phyloP scores from a whole-genome alignment of 2,888 invertebrate species.

The Dioctria rufipes region DNA sequence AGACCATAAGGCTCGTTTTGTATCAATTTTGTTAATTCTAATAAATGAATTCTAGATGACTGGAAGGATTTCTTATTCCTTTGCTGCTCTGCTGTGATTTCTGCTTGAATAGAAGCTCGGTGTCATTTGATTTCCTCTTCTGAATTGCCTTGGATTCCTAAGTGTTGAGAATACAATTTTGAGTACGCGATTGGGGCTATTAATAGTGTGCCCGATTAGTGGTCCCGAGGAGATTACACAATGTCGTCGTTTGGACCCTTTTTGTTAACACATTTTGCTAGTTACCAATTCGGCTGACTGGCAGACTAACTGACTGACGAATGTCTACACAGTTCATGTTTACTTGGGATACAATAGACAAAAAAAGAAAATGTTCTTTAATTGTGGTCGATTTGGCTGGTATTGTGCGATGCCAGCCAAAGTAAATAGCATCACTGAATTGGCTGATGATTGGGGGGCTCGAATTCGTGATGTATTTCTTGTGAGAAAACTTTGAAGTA shows the following conservation, averaged over 20 bases:
- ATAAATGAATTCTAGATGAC: conserved; percentile 57
- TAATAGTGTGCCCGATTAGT: conserved; percentile 54
- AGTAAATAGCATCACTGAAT: conserved; percentile 48
- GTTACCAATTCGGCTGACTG: neutral
- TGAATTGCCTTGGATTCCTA: conserved; percentile 9
- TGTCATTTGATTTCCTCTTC: conserved; percentile 25
- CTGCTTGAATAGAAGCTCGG: conserved; percentile 4
- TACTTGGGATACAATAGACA: neutral
- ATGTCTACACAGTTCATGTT: neutral
- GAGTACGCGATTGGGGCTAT: neutral
- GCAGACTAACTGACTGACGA: neutral
- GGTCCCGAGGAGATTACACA: conserved; percentile 56
- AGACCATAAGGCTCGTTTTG: conserved; percentile 44
- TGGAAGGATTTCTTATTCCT: conserved; percentile 41
- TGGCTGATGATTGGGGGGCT: conserved; percentile 53
- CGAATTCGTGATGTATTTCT: conserved; percentile 50
- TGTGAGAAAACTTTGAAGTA: conserved; percentile 16
- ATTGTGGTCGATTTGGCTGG: conserved; percentile 4
- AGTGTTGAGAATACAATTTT: neutral
- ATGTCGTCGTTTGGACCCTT: conserved; percentile 52
- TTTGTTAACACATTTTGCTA: neutral
- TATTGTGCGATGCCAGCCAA: neutral
- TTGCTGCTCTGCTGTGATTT: neutral
- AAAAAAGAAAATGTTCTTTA: conserved; percentile 18
- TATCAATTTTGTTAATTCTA: conserved; percentile 58